Conservation (phyloP, 2,888 invertebrate genomes). For the Zhengitettix transpicula region DNA sequence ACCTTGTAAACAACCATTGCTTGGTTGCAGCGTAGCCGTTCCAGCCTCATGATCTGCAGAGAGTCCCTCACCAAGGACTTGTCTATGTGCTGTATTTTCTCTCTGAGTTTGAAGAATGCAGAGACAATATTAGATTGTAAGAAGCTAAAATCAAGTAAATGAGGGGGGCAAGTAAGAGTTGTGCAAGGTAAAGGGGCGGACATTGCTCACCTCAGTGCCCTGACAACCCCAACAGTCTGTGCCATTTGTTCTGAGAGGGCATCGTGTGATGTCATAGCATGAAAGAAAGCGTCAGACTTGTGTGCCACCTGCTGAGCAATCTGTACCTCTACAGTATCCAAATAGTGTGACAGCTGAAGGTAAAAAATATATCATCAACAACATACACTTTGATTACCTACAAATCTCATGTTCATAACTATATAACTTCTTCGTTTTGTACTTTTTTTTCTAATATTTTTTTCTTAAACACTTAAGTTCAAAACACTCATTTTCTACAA, state of each 20-base stretch:
- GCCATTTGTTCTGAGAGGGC: conserved; percentile 90
- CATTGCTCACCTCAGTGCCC: conserved; percentile 36
- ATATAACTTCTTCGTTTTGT: too few relatives aligned
- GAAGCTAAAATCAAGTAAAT: too few relatives aligned
- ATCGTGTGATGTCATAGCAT: conserved; percentile 96
- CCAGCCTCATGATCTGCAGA: conserved; percentile 46
- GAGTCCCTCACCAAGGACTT: conserved; percentile 63
- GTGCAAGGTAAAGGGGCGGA: too few relatives aligned
- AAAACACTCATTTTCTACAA: too few relatives aligned
- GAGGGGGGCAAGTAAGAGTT: too few relatives aligned
- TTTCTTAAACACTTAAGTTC: too few relatives aligned
- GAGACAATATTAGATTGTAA: too few relatives aligned
- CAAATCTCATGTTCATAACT: too few relatives aligned
- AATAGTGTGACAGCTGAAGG: conserved; percentile 64
- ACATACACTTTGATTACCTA: too few relatives aligned
- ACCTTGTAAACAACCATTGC: conserved; percentile 21
- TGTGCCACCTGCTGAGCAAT: conserved; percentile 84
- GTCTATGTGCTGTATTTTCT: conserved; percentile 63
- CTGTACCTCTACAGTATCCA: conserved; percentile 88
- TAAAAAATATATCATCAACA: conserved; percentile 2
- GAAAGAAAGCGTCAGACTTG: conserved; percentile 93
- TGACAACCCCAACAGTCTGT: conserved; percentile 60
- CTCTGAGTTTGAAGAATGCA: conserved; percentile 21
- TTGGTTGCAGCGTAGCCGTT: conserved; percentile 20
- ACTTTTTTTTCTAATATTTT: too few relatives aligned